phyloP scores from a whole-genome alignment of 2,888 invertebrate genomes.

The Sarcophaga caerulescens region DNA sequence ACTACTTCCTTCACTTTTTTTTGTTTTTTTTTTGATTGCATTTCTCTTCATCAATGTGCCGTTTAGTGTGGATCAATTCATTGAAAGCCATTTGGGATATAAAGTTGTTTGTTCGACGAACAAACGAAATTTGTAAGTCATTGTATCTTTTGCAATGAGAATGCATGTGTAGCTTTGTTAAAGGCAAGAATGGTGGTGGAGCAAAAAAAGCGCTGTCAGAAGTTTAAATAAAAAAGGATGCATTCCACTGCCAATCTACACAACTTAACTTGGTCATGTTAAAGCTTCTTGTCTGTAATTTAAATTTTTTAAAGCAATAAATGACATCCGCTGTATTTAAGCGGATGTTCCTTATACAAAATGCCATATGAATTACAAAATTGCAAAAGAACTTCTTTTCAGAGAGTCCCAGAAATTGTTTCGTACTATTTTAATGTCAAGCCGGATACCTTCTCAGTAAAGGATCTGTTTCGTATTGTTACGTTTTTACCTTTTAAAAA shows the following conservation, averaged over 20 bases:
- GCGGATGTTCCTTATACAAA: no score
- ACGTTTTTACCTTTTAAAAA: no score
- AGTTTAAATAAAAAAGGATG: not conserved
- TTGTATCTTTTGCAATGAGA: constrained; percentile 31
- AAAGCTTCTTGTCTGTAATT: not conserved
- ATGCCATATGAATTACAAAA: no score
- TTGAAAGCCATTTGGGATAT: constrained; percentile 62
- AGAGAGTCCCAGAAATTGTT: no score
- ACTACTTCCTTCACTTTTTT: not conserved
- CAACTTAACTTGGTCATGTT: not conserved
- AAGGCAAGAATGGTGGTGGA: not conserved
- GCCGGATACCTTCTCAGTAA: no score
- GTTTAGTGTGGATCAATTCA: constrained; percentile 56
- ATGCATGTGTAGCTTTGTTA: constrained; percentile 43
- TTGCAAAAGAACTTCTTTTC: no score
- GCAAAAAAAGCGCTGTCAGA: constrained; percentile 2
- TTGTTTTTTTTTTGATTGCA: constrained; percentile 8
- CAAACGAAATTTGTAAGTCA: constrained; percentile 54
- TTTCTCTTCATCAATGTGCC: constrained; percentile 47
- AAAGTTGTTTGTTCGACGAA: constrained; percentile 39
- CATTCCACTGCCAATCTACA: not conserved
- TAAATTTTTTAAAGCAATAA: not conserved
- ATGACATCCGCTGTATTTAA: no score
- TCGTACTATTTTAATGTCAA: no score
- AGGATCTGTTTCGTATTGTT: no score